A percentile compares a stretch with the other conserved stretches of the same genome.
Evolutionary conservation across 2,888 invertebrate species (phyloP).

Genomic region (Laothoe populi): DNA sequence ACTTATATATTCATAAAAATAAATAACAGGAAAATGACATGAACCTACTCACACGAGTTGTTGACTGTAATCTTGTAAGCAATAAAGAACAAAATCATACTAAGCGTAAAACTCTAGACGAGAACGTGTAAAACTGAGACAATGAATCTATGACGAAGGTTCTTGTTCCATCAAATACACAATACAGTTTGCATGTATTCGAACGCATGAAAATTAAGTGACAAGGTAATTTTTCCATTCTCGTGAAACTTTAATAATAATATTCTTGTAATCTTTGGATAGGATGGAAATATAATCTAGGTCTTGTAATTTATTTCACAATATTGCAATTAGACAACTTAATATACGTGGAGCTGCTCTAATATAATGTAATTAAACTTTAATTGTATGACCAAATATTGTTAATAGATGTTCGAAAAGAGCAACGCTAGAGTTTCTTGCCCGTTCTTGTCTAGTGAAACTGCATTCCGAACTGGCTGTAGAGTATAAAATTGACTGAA

Average conservation of each 20-base stretch:
- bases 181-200: background rate
- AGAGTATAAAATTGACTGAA: too few relatives aligned
- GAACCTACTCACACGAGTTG: background rate
- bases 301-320: too few relatives aligned
- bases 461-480: too few relatives aligned
- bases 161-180: background rate
- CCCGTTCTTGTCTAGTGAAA: too few relatives aligned
- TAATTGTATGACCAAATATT: too few relatives aligned
- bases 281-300: constrained; percentile 7
- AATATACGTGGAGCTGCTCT: too few relatives aligned
- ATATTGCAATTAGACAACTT: too few relatives aligned
- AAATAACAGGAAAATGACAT: constrained; percentile 11
- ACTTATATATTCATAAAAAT: background rate
- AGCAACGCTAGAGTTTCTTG: too few relatives aligned
- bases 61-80: constrained; percentile 2
- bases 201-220: background rate
- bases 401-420: too few relatives aligned
- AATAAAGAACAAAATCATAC: background rate
- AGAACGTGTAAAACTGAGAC: background rate
- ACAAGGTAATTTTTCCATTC: background rate
- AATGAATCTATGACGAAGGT: background rate
- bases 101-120: background rate
- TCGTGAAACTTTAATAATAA: background rate
- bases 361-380: too few relatives aligned
- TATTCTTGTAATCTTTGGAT: background rate